A percentile compares a stretch with the other conserved stretches of the same genome.
phyloP scores from a whole-genome alignment of 1,140 invertebrate genomes.

The Mylabris phalerata region DNA sequence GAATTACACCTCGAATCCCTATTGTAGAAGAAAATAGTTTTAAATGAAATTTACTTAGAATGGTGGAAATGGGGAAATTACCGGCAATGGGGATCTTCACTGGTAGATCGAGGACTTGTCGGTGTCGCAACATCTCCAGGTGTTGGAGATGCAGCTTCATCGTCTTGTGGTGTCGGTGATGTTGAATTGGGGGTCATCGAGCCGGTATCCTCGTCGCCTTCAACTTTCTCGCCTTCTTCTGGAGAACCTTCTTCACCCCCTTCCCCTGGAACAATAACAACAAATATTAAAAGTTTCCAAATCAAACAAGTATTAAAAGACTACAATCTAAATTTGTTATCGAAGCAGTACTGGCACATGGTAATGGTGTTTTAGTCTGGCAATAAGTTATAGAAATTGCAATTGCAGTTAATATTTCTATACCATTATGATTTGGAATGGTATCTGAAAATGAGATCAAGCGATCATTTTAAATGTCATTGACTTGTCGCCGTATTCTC shows the following conservation, averaged over 20 bases:
- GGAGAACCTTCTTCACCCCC: constrained; percentile 50
- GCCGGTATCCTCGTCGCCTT: constrained; percentile 50
- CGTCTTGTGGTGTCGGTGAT: constrained; percentile 33
- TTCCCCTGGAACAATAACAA: constrained; percentile 47
- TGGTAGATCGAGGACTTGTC: constrained; percentile 32
- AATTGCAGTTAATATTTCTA: background rate
- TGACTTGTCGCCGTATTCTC: no score
- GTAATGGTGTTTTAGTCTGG: no score
- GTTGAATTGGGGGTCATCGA: constrained; percentile 49
- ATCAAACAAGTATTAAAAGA: no score
- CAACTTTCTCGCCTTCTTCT: constrained; percentile 42
- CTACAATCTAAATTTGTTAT: background rate
- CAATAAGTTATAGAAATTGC: no score
- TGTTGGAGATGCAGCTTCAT: constrained; percentile 34
- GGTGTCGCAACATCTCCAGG: constrained; percentile 35
- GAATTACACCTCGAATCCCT: constrained; percentile 62
- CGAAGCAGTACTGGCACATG: no score
- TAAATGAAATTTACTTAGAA: no score
- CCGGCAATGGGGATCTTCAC: constrained; percentile 31
- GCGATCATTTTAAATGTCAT: background rate
- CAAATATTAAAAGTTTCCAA: background rate
- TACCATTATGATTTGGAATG: background rate
- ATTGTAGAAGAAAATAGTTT: background rate
- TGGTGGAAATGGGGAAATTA: constrained; percentile 7
- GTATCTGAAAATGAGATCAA: background rate